phyloP scores from a whole-genome alignment of 64 coral and sea anemone genomes.

The Stichodactyla mertensii region DNA sequence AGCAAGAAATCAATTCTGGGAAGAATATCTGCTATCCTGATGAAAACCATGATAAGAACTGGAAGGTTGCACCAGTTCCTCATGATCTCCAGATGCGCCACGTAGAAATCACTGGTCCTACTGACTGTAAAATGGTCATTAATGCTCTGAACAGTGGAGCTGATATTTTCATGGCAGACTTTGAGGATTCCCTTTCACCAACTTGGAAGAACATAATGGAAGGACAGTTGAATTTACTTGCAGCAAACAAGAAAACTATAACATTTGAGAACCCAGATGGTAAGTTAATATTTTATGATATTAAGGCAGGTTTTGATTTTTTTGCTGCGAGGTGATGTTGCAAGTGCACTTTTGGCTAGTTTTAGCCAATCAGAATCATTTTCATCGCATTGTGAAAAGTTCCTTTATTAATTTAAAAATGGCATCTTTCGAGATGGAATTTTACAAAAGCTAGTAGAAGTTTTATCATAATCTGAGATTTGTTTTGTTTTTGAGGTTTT shows the following conservation, averaged over 20 bases:
- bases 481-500: too few relatives aligned
- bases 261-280: slow-evolving; percentile 87
- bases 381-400: too few relatives aligned
- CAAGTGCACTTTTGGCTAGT: too few relatives aligned
- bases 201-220: slow-evolving; percentile 93
- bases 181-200: slow-evolving; percentile 91
- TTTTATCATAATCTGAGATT: too few relatives aligned
- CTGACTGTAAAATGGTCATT: slow-evolving; percentile 96
- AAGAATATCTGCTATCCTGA: slow-evolving; percentile 71
- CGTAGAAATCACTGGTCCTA: slow-evolving; percentile 97
- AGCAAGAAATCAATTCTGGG: slow-evolving; percentile 66
- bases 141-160: slow-evolving; percentile 98
- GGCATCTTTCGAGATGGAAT: too few relatives aligned
- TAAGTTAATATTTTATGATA: slow-evolving; percentile 9
- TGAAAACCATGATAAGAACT: slow-evolving; percentile 66
- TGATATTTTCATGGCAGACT: slow-evolving; percentile 97
- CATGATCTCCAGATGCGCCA: slow-evolving; percentile 91
- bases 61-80: slow-evolving; percentile 90
- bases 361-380: too few relatives aligned
- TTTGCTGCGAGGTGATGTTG: too few relatives aligned
- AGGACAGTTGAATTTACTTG: slow-evolving; percentile 80
- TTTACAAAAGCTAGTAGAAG: too few relatives aligned
- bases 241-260: slow-evolving; percentile 80
- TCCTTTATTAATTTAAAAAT: too few relatives aligned
- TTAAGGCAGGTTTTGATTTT: too few relatives aligned